Evolutionary conservation across 2,797 vertebrate species (phyloP), one percentile per base, ranked within the genome.

Genomic region (Sandelia bainsii): DNA sequence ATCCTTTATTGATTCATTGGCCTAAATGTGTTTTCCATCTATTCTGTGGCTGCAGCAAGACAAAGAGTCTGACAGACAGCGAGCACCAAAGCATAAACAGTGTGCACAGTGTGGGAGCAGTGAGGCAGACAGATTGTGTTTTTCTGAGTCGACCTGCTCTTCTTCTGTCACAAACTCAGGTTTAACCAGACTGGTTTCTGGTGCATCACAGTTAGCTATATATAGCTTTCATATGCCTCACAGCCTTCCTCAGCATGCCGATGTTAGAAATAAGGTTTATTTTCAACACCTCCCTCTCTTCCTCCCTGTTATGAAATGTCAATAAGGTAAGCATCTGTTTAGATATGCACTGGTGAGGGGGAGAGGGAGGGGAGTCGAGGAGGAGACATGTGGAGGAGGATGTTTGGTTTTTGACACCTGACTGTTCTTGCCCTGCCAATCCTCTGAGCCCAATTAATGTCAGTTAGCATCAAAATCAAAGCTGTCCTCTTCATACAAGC

Each of bases 151-250:
- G 40, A 65, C 62, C 75, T 49, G 67, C 72, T 71, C 54, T 11
- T 56, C 74, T 68, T 72, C 76, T 63, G 42, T 76, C 81, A 76
- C 46, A 70, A 72, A 64, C 51, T 40, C 40, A 34, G 60, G 25
- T 79, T 66, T 44, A 60, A 52, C 32, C 62, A 62, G 42, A 29
- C 82, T 20, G 56, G 4, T 37, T 79, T 60, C 59, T 81, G 87
- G 75, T 76, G 80, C 89, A 85, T 77, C 72, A 77, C 62, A 75
- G 72, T 64, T 56, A 61, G 69, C 84, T 90, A 91, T 82, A 91
- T 86, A 86, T 90, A 91, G 82, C 69, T 44, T n/a, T 46, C 32
- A 58, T 58, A 48, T 64, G 78, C 76, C 63, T 79, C 65, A 25
- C 58, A 72, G 58, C 72, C 69, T 51, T 54, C 63, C 70, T 81